Evolutionary conservation across 1,140 invertebrate species (phyloP), one percentile per base, ranked within the genome.

Genomic region (Mycetomoellerius zeteki): DNA sequence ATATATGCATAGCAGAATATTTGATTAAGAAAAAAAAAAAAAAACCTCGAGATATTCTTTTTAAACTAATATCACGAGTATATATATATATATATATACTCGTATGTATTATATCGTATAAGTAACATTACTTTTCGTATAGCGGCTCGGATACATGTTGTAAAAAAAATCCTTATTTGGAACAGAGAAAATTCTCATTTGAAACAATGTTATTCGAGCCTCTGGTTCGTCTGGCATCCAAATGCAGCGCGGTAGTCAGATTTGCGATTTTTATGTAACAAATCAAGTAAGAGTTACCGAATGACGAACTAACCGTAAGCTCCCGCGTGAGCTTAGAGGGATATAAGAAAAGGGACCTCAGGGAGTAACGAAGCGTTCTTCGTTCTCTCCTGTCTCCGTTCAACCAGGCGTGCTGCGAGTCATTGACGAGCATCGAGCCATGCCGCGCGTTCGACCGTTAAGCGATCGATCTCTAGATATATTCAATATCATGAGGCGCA

Each of bases 381-480:
- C 67, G 67, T 84, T 75, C 69, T 84, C 67, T 60, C 82, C 78
- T 88, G 87, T 84, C 69, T 69, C 33, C 87, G 85, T 86, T 75
- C 69, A 86, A 37, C 62, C 91, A 91, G 88, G 89, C 92, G 87
- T 76, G 76, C 24, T 16, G 24, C 47, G 50, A 78, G 81, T 69
- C 85, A 89, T 92, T 91, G 91, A 90, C 88, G 86, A 85, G 76
- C 92, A 92, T 80, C 88, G 90, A 93, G 88, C 93, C 92, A 92
- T 94, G 90, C 91, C 91, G 88, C 85, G 81, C 90, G 89, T 88
- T 92, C 91, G 85, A 93, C 90, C 93, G 92, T 94, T 85, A 94
- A 93, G 91, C 91, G 89, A 89, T 92, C 89, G 89, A 92, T 92
- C 89, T 87, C 81, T 76, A 60, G 82, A 71, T 87, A 88, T 89